Evolutionary conservation across 2,113 vertebrate species (phyloP), one percentile per base, ranked within the genome.

Genomic region (Callorhinus ursinus): DNA sequence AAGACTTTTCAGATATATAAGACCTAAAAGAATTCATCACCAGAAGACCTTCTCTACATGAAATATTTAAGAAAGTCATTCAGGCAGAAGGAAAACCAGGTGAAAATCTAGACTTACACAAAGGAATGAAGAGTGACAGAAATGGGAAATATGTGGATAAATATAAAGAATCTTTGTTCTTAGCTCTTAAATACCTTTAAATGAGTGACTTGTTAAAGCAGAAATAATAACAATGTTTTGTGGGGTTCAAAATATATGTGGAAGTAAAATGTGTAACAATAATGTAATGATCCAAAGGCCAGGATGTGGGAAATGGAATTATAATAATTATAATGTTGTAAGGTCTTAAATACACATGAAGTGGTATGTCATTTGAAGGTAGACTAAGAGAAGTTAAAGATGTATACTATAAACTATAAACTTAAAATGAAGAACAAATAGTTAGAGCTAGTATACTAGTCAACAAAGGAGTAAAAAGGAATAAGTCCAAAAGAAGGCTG

Each of bases 51-150:
- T 18, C 15, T 53, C 28, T 89, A 46, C 55, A 92, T 36, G 31
- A 92, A 94, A 92, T 77, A 97, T 82, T 88, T 72, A 96, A 89
- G 49, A 72, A 83, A 79, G 36, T 5, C 49, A 77, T 61, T 88
- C 21, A 65, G 21, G 9, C 28, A 49, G 49, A 81, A 88, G 24
- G 57, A 74, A 95, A 88, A 96, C 11, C 26, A 76, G 46, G 59
- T 87, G 18, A 24, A 95, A 88, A 91, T 26, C 28, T 53, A 33
- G 28, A 39, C 26, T 33, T 79, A 33, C 36, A 90, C n/a, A 67
- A 77, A 88, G 16, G 51, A 80, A 83, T 6, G 5, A 85, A 36
- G 11, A 76, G 3, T 24, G 10, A 2, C 53, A 81, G 61, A 94
- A 88, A 81, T n/a, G 28, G 4, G 13, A 77, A 87, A 12, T 46